Conservation (phyloP, 2,797 vertebrate species). For the Manis javanica region DNA sequence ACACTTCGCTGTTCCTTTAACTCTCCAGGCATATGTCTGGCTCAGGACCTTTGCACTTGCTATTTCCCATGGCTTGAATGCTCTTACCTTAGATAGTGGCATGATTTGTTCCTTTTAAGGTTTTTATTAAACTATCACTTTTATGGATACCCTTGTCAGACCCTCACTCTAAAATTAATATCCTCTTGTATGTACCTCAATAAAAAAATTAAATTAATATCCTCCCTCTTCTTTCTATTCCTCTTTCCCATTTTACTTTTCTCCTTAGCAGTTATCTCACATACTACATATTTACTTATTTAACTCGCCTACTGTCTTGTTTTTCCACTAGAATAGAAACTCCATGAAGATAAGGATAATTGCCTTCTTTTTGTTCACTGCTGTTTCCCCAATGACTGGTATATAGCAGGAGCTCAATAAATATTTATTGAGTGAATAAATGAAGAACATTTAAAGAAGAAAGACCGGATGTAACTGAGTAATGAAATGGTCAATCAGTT, state of each 20-base stretch:
- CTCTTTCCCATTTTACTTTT: not conserved
- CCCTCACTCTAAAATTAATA: not conserved
- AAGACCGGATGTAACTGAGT: not conserved
- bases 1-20: not conserved
- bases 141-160: not conserved
- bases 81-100: not conserved
- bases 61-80: not conserved
- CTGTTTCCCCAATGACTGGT: not conserved
- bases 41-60: not conserved
- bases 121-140: not conserved
- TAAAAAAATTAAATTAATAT: not conserved
- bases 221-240: not conserved
- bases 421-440: constrained; percentile 20
- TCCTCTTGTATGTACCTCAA: not conserved
- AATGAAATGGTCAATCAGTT: not conserved
- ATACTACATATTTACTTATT: not conserved
- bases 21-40: not conserved
- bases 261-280: not conserved
- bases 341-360: not conserved
- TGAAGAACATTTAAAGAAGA: constrained; percentile 32
- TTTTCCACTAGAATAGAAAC: not conserved
- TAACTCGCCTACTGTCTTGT: not conserved
- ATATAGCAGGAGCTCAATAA: not conserved
- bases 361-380: not conserved
- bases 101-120: not conserved